phyloP scores from a whole-genome alignment of 2,888 invertebrate species.

The Macaria liturata region DNA sequence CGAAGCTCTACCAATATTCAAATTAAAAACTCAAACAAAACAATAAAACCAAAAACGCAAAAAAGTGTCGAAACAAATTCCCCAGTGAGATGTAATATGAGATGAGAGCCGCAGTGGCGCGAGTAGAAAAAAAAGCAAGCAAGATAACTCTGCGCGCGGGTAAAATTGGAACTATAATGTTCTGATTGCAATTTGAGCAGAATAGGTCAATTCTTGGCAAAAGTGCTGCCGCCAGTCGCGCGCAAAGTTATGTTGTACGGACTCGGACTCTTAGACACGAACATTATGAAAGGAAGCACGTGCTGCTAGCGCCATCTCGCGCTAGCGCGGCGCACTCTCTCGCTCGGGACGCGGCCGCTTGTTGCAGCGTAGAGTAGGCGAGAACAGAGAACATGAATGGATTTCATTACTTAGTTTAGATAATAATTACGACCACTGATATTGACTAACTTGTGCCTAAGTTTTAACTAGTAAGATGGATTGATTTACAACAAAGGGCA shows the following conservation, averaged over 20 bases:
- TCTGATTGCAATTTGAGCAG: too few relatives aligned
- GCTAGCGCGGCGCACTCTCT: conserved; percentile 47
- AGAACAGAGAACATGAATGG: not conserved
- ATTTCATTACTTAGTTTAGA: too few relatives aligned
- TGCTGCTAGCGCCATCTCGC: conserved; percentile 60
- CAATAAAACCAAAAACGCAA: conserved; percentile 34
- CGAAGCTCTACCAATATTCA: too few relatives aligned
- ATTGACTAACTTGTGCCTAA: too few relatives aligned
- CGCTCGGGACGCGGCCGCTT: conserved; percentile 36
- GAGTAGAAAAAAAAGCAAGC: conserved; percentile 38
- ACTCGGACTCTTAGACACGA: conserved; percentile 50
- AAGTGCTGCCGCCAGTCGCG: too few relatives aligned
- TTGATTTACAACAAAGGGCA: too few relatives aligned
- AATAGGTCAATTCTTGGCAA: too few relatives aligned
- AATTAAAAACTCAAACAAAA: conserved; percentile 2
- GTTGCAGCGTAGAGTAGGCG: conserved; percentile 33
- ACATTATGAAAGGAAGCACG: conserved; percentile 76
- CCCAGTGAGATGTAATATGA: conserved; percentile 68
- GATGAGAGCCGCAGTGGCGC: conserved; percentile 69
- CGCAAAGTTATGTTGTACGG: too few relatives aligned
- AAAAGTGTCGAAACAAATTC: conserved; percentile 68
- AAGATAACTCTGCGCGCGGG: too few relatives aligned
- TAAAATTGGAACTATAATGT: too few relatives aligned
- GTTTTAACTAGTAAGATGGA: too few relatives aligned
- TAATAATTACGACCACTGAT: too few relatives aligned